phyloP scores from a whole-genome alignment of 1,140 invertebrate genomes.

The Bombus vancouverensis region DNA sequence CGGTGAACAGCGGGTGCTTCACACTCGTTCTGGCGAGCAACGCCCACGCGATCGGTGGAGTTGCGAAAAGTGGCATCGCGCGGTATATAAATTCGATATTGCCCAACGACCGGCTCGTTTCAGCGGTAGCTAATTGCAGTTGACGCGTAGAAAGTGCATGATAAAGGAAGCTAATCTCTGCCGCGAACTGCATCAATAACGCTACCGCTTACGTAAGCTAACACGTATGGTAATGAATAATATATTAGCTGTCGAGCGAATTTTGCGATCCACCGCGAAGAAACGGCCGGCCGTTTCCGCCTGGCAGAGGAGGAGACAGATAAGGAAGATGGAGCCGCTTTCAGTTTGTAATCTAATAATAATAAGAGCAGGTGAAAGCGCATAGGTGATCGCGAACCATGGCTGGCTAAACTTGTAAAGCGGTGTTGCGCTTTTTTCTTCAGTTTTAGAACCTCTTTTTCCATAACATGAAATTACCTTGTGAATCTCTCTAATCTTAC shows the following conservation, averaged over 20 bases:
- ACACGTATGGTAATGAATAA: background rate
- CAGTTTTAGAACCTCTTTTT: background rate
- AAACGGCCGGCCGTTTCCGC: background rate
- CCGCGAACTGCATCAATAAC: background rate
- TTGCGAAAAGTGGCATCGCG: background rate
- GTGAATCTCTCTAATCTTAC: background rate
- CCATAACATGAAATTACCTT: background rate
- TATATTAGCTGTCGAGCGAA: background rate
- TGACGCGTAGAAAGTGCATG: background rate
- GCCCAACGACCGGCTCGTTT: background rate
- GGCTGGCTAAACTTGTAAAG: background rate
- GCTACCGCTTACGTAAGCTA: background rate
- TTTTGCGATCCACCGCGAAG: background rate
- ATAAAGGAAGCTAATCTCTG: slow-evolving; percentile 2
- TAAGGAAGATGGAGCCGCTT: background rate
- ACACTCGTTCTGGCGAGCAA: background rate
- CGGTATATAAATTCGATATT: background rate
- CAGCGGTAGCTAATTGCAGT: slow-evolving; percentile 7
- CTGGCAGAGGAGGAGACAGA: background rate
- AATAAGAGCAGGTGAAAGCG: background rate
- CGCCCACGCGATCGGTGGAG: background rate
- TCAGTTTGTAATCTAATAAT: background rate
- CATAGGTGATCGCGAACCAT: background rate
- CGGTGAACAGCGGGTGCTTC: too few species aligned
- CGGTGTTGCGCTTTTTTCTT: background rate